Evolutionary conservation across 2,888 invertebrate species (phyloP), one percentile per base, ranked within the genome.

Genomic region (Morpho achilles): DNA sequence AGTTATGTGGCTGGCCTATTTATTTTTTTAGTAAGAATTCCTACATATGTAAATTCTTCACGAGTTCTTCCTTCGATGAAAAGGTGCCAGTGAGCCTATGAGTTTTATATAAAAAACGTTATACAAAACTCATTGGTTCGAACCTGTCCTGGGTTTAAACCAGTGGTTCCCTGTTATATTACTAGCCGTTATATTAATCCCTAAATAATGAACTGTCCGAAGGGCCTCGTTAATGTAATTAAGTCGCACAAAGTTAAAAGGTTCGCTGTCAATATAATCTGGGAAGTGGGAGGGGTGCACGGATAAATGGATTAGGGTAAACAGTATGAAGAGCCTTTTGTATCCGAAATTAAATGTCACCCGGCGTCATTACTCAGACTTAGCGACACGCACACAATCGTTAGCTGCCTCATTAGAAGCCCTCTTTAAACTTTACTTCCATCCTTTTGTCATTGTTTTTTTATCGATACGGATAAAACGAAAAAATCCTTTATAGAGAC

Each of bases 321-420:
- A 86, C 83, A 85, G 84, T 78, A 84, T 88, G 85, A 87, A 85
- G 81, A 85, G 83, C 77, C 87, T 86, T 88, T 89, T 89, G 88
- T 89, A 88, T 85, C 82, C 80, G 71, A 88, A 88, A 88, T 89
- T 87, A 88, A 88, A 89, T 79, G 88, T 88, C 89, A 87, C 77
- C 80, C 83, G 73, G 74, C 76, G 83, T 89, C 88, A 87, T 89
- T 89, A 89, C 84, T 88, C 85, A 87, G 80, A 69, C 71, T 79
- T 69, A 71, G 75, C 84, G 86, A 84, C 84, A 80, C 81, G 79
- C 80, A 79, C 77, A 75, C 80, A 79, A 81, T 80, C 76, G 73
- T 65, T 75, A 76, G 75, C 77, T 75, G 73, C 77, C 76, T 23
- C n/a, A n/a, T 23, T 32, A 5, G n/a, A 9, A 51, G 22, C 45